Percentiles rank a stretch among this genome's conserved stretches.
These are phyloP conservation scores for Mizuhopecten yessoensis DNA, from an alignment of 1,140 invertebrate genomes.

Conservation along the genomic window DNA sequence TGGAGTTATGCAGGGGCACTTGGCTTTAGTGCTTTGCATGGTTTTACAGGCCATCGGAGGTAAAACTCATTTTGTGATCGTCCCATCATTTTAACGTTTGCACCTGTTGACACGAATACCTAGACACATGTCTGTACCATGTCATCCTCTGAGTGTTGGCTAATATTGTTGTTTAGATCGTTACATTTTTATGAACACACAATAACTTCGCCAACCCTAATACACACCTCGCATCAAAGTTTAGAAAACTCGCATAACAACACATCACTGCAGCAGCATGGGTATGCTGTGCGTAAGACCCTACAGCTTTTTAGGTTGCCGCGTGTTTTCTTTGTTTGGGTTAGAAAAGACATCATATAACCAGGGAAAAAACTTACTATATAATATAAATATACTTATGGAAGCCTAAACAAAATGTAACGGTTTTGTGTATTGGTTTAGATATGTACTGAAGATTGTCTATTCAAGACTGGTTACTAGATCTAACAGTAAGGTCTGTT, in stretches of 20 bases:
- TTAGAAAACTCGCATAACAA: constrained; percentile 39
- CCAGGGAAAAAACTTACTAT: too few species aligned
- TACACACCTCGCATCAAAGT: constrained; percentile 31
- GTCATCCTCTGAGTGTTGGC: not conserved
- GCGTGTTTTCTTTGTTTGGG: constrained; percentile 32
- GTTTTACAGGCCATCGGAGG: constrained; percentile 36
- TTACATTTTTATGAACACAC: constrained; percentile 7
- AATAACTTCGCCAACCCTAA: not conserved
- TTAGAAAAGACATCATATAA: not conserved
- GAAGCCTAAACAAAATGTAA: too few species aligned
- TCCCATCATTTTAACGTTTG: constrained; percentile 34
- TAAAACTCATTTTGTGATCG: constrained; percentile 16
- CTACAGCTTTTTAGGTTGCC: constrained; percentile 16
- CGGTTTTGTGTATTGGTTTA: too few species aligned
- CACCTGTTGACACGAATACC: constrained; percentile 1
- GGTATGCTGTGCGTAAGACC: not conserved
- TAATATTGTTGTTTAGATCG: not conserved
- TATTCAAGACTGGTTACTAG: too few species aligned
- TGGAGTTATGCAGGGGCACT: constrained; percentile 31
- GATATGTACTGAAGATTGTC: too few species aligned
- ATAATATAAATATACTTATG: too few species aligned
- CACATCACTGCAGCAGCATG: constrained; percentile 31
- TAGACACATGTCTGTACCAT: not conserved
- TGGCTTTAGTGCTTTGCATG: constrained; percentile 25
- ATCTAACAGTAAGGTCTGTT: too few species aligned